Base-by-base conservation (phyloP, 30 jellyfish, hydroid and myxozoan species). In the Cassiopea xamachana region DNA sequence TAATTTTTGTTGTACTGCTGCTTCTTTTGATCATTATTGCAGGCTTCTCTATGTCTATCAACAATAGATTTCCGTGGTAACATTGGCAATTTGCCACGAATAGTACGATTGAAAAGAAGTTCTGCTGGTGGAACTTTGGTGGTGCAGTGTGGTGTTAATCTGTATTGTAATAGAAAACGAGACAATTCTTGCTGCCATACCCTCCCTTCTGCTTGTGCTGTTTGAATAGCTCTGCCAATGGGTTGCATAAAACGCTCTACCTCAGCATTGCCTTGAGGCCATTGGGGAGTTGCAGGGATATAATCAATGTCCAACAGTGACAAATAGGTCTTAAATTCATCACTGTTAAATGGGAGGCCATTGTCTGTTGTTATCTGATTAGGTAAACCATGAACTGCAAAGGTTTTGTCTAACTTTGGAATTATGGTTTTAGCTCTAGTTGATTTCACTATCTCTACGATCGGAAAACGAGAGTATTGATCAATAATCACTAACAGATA, bases 281-380 rank as follows among this genome's bases (percentile, higher is more conserved):
- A 68, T 47, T 16, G 13, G 16, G 78, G 96, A 18, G 86, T 88
- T 7, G 59, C 16, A 4, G 68, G 80, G 16, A 45, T 79, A 39
- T 45, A 43, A 19, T 45, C 58, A 16, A 88, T 58, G 47, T 92
- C 96, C 39, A 88, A 59, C 47, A 59, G 58, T 19, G 48, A 17
- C 46, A 48, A 9, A 60, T 73, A 88, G 2, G 16, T 46, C 69
- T 55, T 45, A 47, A 61, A 78, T 16, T 88, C 96, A 1, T 73
- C 75, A 8, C 94, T 76, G 94, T 75, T 72, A 46, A 74, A 90
- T 46, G 90, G 91, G 27, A 94, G 91, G 15, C 94, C 94, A 50
- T 79, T 91, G 82, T 84, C 97, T 3, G 92, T 7, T 44, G 69
- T 87, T 0, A 91, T 2, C 13, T 16, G 13, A 15, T 81, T 49